Evolutionary conservation across 2,113 vertebrate species (phyloP), one percentile per base, ranked within the genome.

Genomic region (Onychorhynchus coronatus): DNA sequence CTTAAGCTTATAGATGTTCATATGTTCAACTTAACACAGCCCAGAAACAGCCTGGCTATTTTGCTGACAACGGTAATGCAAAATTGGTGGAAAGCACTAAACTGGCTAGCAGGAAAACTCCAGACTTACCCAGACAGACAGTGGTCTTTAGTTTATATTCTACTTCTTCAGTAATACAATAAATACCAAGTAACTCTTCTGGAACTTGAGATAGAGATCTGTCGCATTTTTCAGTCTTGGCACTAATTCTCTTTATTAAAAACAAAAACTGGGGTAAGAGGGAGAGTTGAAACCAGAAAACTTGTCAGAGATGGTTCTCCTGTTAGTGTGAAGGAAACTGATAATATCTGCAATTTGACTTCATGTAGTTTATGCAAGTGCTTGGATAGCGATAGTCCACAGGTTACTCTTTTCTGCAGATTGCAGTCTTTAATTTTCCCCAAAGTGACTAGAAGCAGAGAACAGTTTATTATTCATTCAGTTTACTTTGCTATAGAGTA

Each of bases 111-210:
- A 75, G 89, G 47, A 92, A 39, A 18, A 25, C 70, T 93, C 39
- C 46, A 95, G 61, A 74, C 47, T 44, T 52, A 95, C 30, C 39
- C 80, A 93, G 91, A 91, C 89, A 95, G 41, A 68, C 89, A 95
- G 84, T 52, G 39, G 56, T 94, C 91, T 91, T 78, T 31, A 95
- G 80, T 81, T 97, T 97, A 95, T 84, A 95, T 95, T 95, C 93
- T 96, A 31, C 66, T 92, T 89, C 89, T 95, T 95, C 84, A 89
- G 93, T 75, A 95, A 89, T 95, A 95, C 86, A 95, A 96, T 96
- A 96, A 97, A 94, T 95, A 95, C 75, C 89, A 96, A 97, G 80
- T 87, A 79, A 93, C 93, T 91, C 80, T 81, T 96, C 61, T 85
- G 52, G 47, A 95, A 89, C 86, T 95, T 87, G 80, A 95, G 96